Evolutionary conservation across 1,140 invertebrate species (phyloP).

Genomic region (Leptopilina clavipes): DNA sequence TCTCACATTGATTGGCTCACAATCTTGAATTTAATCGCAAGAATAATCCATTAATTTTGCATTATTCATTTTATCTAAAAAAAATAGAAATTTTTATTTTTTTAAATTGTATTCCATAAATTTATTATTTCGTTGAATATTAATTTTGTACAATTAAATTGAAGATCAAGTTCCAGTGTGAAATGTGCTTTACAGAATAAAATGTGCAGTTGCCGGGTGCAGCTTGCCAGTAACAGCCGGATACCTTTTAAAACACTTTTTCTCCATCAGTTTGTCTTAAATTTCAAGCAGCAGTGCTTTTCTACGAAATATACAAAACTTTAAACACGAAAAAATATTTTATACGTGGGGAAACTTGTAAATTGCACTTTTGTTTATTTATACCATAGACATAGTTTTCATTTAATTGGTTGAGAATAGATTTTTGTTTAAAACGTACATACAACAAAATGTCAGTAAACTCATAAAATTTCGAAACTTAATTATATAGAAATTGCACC

Average conservation of each 20-base stretch:
- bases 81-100: not conserved
- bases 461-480: conserved; percentile 11
- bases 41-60: not conserved
- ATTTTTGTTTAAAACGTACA: not conserved
- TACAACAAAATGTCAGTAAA: not conserved
- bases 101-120: no score
- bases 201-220: conserved; percentile 13
- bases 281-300: conserved; percentile 8
- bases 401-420: not conserved
- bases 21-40: not conserved
- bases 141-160: not conserved
- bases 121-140: not conserved
- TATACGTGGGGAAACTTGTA: not conserved
- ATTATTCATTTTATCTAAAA: not conserved
- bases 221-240: not conserved
- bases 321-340: not conserved
- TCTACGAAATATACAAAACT: not conserved
- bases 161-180: not conserved
- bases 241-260: conserved; percentile 4
- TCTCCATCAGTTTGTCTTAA: conserved; percentile 2
- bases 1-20: not conserved
- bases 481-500: not conserved
- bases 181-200: not conserved
- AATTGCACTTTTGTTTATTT: not conserved
- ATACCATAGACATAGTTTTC: not conserved